Conservation (phyloP, 2,888 invertebrate genomes). For the Sarcophaga carnaria region DNA sequence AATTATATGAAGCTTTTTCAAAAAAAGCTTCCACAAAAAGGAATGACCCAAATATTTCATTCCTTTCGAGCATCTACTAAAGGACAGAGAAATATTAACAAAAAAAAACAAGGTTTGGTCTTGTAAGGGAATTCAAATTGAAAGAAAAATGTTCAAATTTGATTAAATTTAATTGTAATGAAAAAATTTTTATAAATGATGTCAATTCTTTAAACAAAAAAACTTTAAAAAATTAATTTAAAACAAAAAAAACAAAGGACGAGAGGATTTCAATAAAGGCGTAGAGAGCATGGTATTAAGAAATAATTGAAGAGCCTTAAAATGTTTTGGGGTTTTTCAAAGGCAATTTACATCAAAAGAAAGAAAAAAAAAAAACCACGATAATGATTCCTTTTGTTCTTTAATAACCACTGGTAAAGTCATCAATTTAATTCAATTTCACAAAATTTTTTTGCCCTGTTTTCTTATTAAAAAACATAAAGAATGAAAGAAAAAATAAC, state of each 20-base stretch:
- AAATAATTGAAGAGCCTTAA: too few relatives aligned
- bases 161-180: conserved; percentile 46
- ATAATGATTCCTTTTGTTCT: not conserved
- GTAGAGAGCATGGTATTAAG: too few relatives aligned
- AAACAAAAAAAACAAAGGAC: conserved; percentile 4
- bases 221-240: conserved; percentile 6
- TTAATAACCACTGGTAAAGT: not conserved
- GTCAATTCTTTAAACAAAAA: conserved; percentile 36
- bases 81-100: not conserved
- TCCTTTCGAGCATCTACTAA: not conserved
- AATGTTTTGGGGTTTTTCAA: too few relatives aligned
- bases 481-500: too few relatives aligned
- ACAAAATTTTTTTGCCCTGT: not conserved
- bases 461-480: not conserved
- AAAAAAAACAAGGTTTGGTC: not conserved
- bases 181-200: conserved; percentile 54
- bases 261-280: too few relatives aligned
- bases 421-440: conserved; percentile 33
- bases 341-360: too few relatives aligned
- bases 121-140: not conserved
- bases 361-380: too few relatives aligned
- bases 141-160: conserved; percentile 38
- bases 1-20: conserved; percentile 51
- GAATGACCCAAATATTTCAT: conserved; percentile 39
- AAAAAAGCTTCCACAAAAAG: conserved; percentile 34